Percentiles rank a stretch among this genome's conserved stretches.
Conservation (phyloP, 2,113 vertebrate genomes). For the Callocephalon fimbriatum region DNA sequence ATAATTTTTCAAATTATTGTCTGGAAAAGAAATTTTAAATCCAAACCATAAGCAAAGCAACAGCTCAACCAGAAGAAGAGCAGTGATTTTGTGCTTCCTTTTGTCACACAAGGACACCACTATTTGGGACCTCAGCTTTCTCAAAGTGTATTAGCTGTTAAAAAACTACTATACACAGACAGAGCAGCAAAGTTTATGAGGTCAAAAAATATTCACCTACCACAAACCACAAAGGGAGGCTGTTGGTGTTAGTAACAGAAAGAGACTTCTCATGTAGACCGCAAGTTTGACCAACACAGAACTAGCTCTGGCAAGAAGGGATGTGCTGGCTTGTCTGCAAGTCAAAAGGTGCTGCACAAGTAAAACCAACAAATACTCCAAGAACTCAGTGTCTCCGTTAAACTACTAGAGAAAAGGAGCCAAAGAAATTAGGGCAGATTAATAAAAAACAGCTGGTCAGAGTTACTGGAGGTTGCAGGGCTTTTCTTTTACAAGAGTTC, state of each 20-base stretch:
- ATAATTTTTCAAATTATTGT: neutral
- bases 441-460: neutral
- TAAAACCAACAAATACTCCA: slow-evolving; percentile 31
- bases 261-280: slow-evolving; percentile 10
- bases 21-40: neutral
- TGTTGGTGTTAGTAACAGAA: slow-evolving; percentile 2
- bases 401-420: neutral
- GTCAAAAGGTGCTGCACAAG: neutral
- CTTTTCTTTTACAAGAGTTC: neutral
- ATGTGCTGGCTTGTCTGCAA: fast-evolving
- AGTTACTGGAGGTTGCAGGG: neutral
- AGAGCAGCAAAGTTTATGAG: slow-evolving; percentile 63
- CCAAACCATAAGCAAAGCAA: neutral
- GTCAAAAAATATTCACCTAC: slow-evolving; percentile 77
- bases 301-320: neutral
- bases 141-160: slow-evolving; percentile 32
- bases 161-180: slow-evolving; percentile 56
- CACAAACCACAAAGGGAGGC: slow-evolving; percentile 79
- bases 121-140: neutral
- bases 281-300: slow-evolving; percentile 48
- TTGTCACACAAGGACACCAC: neutral
- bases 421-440: slow-evolving; percentile 1
- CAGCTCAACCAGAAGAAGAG: neutral
- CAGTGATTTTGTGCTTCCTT: neutral
- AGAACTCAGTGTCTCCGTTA: neutral